Conservation (phyloP, 2,888 invertebrate genomes). For the Tachina grossa region DNA sequence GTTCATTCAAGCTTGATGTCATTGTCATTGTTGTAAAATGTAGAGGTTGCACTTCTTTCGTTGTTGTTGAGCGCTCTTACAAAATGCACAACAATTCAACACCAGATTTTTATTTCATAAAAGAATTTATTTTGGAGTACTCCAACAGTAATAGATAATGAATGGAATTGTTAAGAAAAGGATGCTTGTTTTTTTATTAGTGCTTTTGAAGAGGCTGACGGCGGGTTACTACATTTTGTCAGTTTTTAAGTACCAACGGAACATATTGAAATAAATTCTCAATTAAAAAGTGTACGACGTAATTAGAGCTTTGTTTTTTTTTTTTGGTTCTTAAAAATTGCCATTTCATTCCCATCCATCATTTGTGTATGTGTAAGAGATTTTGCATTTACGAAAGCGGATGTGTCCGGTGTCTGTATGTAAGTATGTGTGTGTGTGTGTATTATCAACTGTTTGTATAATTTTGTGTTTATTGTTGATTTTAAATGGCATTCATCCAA, state of each 20-base stretch:
- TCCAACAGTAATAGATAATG: not conserved
- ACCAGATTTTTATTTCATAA: conserved; percentile 39
- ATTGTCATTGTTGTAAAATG: not conserved
- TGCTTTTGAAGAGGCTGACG: not conserved
- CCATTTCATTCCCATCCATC: conserved; percentile 41
- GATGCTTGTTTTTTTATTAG: not conserved
- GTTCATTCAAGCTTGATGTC: conserved; percentile 45
- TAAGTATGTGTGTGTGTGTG: not conserved
- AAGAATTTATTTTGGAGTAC: conserved; percentile 33
- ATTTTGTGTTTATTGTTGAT: conserved; percentile 30
- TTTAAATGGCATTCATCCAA: conserved; percentile 2
- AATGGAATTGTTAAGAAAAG: not conserved
- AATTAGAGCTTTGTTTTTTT: conserved; percentile 45
- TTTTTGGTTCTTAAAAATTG: conserved; percentile 56
- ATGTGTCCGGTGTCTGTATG: not conserved
- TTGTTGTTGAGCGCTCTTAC: not conserved
- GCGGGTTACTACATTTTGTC: not conserved
- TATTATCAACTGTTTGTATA: no score
- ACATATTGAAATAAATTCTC: conserved; percentile 54
- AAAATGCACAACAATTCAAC: conserved; percentile 31
- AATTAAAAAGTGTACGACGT: conserved; percentile 55
- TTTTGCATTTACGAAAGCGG: not conserved
- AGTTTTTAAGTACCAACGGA: conserved; percentile 32
- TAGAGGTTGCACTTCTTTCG: conserved; percentile 24
- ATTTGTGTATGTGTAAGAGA: conserved; percentile 13